Evolutionary conservation across 1,140 invertebrate species (phyloP).

Genomic region (Drosophila carrolli): DNA sequence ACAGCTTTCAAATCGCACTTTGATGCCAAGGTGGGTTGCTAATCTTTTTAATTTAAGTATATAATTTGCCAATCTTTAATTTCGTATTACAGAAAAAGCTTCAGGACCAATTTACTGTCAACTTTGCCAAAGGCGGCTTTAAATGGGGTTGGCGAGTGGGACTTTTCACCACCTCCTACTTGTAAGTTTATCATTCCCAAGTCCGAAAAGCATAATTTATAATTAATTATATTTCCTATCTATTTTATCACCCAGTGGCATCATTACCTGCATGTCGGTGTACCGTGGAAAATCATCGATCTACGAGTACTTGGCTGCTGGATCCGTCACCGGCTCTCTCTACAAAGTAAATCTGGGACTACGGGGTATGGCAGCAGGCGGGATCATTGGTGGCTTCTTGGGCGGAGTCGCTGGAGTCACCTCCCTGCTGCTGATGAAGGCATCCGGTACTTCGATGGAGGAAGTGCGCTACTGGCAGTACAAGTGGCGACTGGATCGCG

Average conservation of each 20-base stretch:
- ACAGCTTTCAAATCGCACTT: constrained; percentile 88
- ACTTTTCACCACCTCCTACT: constrained; percentile 88
- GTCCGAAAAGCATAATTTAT: background rate
- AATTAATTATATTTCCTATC: constrained; percentile 28
- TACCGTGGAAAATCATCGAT: constrained; percentile 88
- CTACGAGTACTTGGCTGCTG: constrained; percentile 88
- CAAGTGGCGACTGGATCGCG: constrained; percentile 83
- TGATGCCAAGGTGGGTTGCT: constrained; percentile 87
- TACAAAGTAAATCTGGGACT: constrained; percentile 86
- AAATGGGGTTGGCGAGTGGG: constrained; percentile 88
- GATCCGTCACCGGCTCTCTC: constrained; percentile 86
- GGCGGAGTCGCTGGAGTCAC: constrained; percentile 85
- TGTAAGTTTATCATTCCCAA: constrained; percentile 84
- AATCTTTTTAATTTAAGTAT: background rate
- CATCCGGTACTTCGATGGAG: constrained; percentile 86
- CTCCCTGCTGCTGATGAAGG: constrained; percentile 85
- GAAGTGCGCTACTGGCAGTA: constrained; percentile 86
- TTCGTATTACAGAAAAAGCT: constrained; percentile 86
- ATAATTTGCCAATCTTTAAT: background rate
- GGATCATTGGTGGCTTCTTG: constrained; percentile 85
- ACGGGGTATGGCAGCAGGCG: constrained; percentile 88
- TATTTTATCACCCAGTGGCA: constrained; percentile 84
- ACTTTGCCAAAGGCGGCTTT: constrained; percentile 89
- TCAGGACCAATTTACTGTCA: constrained; percentile 88
- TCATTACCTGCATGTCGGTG: constrained; percentile 87